Evolutionary conservation across 2,113 vertebrate species (phyloP).

Genomic region (Neomonachus schauinslandi): DNA sequence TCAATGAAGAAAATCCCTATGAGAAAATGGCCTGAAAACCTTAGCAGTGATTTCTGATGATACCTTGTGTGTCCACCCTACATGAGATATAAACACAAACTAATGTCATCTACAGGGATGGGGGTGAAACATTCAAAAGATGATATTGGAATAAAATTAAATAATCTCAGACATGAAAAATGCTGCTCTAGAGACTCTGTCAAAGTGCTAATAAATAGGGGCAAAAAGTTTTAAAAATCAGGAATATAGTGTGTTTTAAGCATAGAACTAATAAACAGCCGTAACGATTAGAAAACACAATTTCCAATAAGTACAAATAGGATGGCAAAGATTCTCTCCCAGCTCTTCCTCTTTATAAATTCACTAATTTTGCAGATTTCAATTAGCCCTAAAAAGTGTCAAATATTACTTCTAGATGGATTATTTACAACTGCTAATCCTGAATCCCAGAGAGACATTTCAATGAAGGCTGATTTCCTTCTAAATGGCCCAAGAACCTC

Average conservation of each 20-base stretch:
- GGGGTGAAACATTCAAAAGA: not conserved
- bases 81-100: not conserved
- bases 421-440: not conserved
- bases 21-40: not conserved
- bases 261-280: not conserved
- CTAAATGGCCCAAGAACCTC: not conserved
- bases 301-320: not conserved
- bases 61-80: rapidly evolving
- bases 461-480: not conserved
- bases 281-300: not conserved
- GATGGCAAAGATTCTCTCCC: not conserved
- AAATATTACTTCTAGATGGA: not conserved
- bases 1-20: not conserved
- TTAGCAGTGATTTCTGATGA: not conserved
- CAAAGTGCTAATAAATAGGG: not conserved
- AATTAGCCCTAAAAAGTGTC: not conserved
- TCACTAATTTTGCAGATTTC: not conserved
- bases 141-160: not conserved
- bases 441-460: not conserved
- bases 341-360: not conserved
- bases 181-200: not conserved
- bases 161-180: not conserved
- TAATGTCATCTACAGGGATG: too few species aligned
- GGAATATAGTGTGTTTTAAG: not conserved
- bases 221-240: not conserved